Evolutionary conservation across 2,888 invertebrate genomes (phyloP).

Genomic region (Oligia latruncula): DNA sequence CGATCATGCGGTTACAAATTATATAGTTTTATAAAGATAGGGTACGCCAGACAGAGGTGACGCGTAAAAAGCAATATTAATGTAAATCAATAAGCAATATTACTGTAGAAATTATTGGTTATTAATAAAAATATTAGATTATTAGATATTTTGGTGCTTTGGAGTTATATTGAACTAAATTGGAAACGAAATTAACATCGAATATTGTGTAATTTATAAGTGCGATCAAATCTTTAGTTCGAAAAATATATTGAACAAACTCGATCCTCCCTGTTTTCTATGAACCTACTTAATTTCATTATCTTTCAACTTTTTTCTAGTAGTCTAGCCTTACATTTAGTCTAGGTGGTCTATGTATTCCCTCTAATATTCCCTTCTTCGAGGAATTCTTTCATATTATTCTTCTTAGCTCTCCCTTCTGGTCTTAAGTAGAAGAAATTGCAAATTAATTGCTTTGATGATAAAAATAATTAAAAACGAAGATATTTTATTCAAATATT

Average conservation of each 20-base stretch:
- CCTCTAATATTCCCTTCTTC: conserved; percentile 77
- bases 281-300: conserved; percentile 57
- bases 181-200: conserved; percentile 85
- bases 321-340: conserved; percentile 68
- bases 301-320: conserved; percentile 65
- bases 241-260: conserved; percentile 39
- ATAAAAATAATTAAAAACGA: conserved; percentile 76
- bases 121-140: conserved; percentile 79
- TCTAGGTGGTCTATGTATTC: conserved; percentile 76
- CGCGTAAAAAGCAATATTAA: conserved; percentile 88
- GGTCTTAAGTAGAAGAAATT: conserved; percentile 76
- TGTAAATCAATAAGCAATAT: conserved; percentile 88
- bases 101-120: conserved; percentile 82
- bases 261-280: conserved; percentile 55
- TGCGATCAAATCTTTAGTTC: conserved; percentile 49
- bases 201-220: conserved; percentile 69
- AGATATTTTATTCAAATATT: conserved; percentile 89
- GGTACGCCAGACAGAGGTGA: conserved; percentile 79
- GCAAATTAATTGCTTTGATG: conserved; percentile 79
- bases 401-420: conserved; percentile 74
- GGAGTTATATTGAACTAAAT: conserved; percentile 78
- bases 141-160: conserved; percentile 87
- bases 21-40: conserved; percentile 76
- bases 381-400: conserved; percentile 75
- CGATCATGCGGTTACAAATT: conserved; percentile 65